Base-by-base conservation (phyloP, 2,888 invertebrate species). In the Electrophaes corylata region DNA sequence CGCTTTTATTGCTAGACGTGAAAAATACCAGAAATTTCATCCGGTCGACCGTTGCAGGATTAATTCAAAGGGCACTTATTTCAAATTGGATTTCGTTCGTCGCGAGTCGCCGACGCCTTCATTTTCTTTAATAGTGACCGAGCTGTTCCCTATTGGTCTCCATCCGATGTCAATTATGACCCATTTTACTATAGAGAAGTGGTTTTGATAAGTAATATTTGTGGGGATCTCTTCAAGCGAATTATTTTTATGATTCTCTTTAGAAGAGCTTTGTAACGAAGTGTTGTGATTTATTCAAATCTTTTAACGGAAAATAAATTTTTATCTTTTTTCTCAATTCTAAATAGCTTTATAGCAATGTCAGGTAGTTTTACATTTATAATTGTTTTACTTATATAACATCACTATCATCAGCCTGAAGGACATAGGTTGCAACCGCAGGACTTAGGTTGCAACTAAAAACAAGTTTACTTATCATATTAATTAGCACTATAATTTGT, bases 41-140 rank as follows among this genome's bases (percentile, higher is more conserved):
- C 86, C 87, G 81, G 84, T 84, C 84, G 83, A 75, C 86, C 86
- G 88, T 87, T 87, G 84, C 83, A 73, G 89, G 90, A 91, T 91
- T 91, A 91, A 91, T 91, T 91, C 91, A 85, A 85, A 84, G 84
- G 85, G 88, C 90, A 91, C 91, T 91, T 91, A 91, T 90, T 89
- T 88, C 88, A 88, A 91, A 91, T 91, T 90, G 90, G 88, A 90
- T 90, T 91, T 88, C 83, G 78, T 78, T 84, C 79, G 76, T 75
- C 79, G 76, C 80, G 82, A 79, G 75, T 79, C 71, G 76, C 60
- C 74, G 72, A 78, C 81, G 76, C 76, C 79, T 81, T 84, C 79
- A 84, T 83, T 85, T 80, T 80, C 80, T 83, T 83, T 86, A 84
- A 88, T 86, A 84, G 82, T 85, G 84, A 79, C 76, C 77, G 72